Evolutionary conservation across 2,113 vertebrate genomes (phyloP).

Genomic region (Mirounga angustirostris): DNA sequence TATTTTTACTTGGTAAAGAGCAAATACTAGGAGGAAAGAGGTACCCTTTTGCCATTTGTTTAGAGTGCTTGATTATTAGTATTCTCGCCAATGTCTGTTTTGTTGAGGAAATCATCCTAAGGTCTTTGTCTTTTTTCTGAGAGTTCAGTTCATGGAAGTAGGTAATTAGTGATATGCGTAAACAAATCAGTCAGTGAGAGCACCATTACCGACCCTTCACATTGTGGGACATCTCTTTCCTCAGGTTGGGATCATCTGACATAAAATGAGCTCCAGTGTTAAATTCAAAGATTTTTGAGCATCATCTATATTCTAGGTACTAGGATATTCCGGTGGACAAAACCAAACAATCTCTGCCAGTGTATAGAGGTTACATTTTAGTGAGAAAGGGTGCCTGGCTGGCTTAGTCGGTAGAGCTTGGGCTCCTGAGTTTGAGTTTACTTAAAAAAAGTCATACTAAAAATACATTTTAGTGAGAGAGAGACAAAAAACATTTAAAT

Average conservation of each 20-base stretch:
- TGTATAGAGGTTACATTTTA: neutral
- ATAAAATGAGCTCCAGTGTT: neutral
- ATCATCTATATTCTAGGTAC: neutral
- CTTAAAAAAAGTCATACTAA: neutral
- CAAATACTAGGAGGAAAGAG: neutral
- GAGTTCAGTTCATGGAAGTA: neutral
- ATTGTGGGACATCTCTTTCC: neutral
- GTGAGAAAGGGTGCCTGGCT: neutral
- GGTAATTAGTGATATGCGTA: neutral
- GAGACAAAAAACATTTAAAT: neutral
- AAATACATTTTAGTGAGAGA: neutral
- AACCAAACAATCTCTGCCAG: neutral
- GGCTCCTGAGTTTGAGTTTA: neutral
- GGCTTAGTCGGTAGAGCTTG: neutral
- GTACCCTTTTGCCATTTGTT: neutral
- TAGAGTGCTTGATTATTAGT: neutral
- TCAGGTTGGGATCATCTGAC: neutral
- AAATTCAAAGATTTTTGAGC: neutral
- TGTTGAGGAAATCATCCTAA: conserved; percentile 1
- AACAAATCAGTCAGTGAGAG: neutral
- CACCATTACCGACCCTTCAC: neutral
- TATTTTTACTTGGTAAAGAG: conserved; percentile 23
- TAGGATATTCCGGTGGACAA: neutral
- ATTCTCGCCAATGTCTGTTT: neutral
- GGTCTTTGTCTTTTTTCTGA: neutral